Evolutionary conservation across 2,888 invertebrate species (phyloP).

Genomic region (Teinopalpus imperialis): DNA sequence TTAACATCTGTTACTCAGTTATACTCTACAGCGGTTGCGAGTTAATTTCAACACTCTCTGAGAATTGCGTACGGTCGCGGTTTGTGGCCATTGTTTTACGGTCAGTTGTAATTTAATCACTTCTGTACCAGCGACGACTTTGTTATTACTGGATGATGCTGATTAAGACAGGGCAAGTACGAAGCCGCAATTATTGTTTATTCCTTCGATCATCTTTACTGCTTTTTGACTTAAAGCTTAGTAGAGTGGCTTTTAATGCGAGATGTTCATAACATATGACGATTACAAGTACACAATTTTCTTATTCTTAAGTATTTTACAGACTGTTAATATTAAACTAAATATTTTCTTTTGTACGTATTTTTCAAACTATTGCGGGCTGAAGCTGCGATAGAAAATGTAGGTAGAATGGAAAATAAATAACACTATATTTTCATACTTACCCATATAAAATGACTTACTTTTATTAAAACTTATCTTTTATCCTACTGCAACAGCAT

Average conservation of each 20-base stretch:
- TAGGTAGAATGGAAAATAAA: too few relatives aligned
- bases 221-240: slow-evolving; percentile 9
- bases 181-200: slow-evolving; percentile 26
- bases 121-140: slow-evolving; percentile 44
- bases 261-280: not conserved
- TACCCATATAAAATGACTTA: too few relatives aligned
- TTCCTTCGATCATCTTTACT: slow-evolving; percentile 13
- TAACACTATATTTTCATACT: too few relatives aligned
- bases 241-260: not conserved
- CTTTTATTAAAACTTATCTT: too few relatives aligned
- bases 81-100: slow-evolving; percentile 53
- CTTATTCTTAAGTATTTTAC: too few relatives aligned
- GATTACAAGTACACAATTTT: not conserved
- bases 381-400: too few relatives aligned
- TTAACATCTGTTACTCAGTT: slow-evolving; percentile 17
- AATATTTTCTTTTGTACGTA: too few relatives aligned
- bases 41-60: slow-evolving; percentile 34
- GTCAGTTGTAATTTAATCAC: slow-evolving; percentile 51
- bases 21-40: slow-evolving; percentile 12
- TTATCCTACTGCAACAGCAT: too few relatives aligned
- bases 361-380: too few relatives aligned
- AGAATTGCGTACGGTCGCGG: slow-evolving; percentile 39
- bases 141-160: slow-evolving; percentile 42
- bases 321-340: too few relatives aligned
- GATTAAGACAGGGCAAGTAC: slow-evolving; percentile 34